Evolutionary conservation across 2,797 vertebrate species (phyloP).

Genomic region (Neostethus bicornis): DNA sequence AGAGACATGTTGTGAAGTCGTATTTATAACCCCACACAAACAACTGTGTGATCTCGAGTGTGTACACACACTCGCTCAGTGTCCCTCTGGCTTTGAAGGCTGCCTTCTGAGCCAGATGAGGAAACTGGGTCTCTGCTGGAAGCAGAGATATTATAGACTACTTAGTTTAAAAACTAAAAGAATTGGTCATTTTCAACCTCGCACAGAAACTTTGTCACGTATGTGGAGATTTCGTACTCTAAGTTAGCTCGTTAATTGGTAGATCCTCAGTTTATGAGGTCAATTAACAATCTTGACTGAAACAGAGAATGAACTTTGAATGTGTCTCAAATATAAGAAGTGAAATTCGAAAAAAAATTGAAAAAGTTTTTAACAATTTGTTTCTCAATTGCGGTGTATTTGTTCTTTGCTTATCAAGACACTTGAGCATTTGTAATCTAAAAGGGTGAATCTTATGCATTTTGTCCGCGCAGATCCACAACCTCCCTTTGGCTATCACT

Average conservation of each 20-base stretch:
- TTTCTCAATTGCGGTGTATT: neutral
- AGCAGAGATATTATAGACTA: slow-evolving; percentile 10
- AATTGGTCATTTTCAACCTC: slow-evolving; percentile 31
- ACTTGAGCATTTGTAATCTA: slow-evolving; percentile 7
- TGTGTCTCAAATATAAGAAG: neutral
- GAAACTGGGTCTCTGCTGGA: slow-evolving; percentile 40
- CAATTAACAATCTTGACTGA: slow-evolving; percentile 36
- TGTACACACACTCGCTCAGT: slow-evolving; percentile 24
- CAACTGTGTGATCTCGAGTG: slow-evolving; percentile 59
- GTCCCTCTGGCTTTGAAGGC: slow-evolving; percentile 55
- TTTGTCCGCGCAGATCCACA: slow-evolving; percentile 18
- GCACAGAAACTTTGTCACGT: slow-evolving; percentile 10
- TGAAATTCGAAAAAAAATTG: slow-evolving; percentile 33
- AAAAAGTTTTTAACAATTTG: slow-evolving; percentile 9
- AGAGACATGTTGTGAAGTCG: slow-evolving; percentile 33
- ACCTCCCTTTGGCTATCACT: slow-evolving; percentile 26
- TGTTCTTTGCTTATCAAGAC: slow-evolving; percentile 11
- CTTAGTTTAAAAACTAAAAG: slow-evolving; percentile 22
- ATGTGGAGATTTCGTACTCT: slow-evolving; percentile 25
- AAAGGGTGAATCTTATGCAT: slow-evolving; percentile 7
- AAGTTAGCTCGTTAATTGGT: slow-evolving; percentile 21
- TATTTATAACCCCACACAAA: slow-evolving; percentile 47
- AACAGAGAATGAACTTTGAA: too few species aligned
- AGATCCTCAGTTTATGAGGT: slow-evolving; percentile 21
- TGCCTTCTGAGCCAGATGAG: slow-evolving; percentile 30